A percentile compares a stretch with the other conserved stretches of the same genome.
phyloP scores from a whole-genome alignment of 2,797 vertebrate genomes.

The Labeo calbasu region DNA sequence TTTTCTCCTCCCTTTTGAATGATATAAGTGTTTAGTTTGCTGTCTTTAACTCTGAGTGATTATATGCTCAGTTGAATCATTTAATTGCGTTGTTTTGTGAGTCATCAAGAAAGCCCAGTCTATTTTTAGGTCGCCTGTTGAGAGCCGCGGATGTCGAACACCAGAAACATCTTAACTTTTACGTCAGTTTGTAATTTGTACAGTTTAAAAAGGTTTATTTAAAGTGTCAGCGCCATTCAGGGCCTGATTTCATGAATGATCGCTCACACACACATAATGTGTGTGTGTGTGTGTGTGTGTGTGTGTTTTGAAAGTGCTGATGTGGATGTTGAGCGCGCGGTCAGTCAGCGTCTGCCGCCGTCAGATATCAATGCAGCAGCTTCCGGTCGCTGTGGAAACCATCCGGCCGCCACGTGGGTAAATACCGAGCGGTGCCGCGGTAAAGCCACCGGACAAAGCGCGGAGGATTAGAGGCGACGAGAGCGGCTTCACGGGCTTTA shows the following conservation, averaged over 20 bases:
- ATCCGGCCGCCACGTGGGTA: slow-evolving; percentile 22
- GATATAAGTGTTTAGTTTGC: background rate
- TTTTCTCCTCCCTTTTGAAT: background rate
- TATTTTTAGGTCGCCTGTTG: background rate
- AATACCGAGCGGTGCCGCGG: background rate
- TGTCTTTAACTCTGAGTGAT: background rate
- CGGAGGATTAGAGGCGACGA: slow-evolving; percentile 12
- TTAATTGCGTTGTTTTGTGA: background rate
- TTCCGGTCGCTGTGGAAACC: slow-evolving; percentile 18
- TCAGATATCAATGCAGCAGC: background rate
- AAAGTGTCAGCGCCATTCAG: background rate
- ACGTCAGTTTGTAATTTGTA: background rate
- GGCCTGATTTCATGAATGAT: background rate
- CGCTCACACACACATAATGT: background rate
- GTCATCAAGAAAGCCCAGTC: no score
- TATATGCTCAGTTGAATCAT: background rate
- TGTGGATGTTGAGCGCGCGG: background rate
- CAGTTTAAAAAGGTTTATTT: background rate
- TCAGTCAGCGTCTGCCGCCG: slow-evolving; percentile 3
- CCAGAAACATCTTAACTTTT: background rate
- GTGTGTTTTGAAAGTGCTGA: slow-evolving; percentile 24
- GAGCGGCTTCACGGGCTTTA: background rate
- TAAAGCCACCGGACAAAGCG: slow-evolving; percentile 27
- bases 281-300: background rate
- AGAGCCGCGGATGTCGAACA: background rate